These are phyloP conservation scores for Pachydiplax longipennis DNA, from an alignment of 2,888 invertebrate genomes.

Conservation along the genomic window DNA sequence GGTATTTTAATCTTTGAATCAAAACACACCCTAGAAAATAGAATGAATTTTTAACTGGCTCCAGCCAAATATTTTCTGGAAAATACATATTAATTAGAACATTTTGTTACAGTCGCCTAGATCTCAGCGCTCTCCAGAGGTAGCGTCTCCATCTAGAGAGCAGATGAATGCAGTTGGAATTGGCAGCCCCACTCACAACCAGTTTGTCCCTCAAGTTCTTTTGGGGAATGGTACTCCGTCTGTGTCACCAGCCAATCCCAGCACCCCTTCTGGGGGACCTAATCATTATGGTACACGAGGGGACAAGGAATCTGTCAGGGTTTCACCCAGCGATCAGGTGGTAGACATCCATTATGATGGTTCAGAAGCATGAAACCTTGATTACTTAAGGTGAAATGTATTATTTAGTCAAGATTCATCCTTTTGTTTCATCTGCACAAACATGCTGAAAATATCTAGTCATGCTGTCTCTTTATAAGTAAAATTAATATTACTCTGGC, in stretches of 20 bases:
- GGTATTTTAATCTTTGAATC: neutral
- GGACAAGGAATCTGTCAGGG: neutral
- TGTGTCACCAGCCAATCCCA: neutral
- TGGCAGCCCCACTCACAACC: neutral
- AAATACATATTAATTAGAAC: neutral
- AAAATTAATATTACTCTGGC: neutral
- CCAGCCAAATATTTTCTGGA: neutral
- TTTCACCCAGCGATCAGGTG: neutral
- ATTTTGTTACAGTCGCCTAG: neutral
- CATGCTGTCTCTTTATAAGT: neutral
- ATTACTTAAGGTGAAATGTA: neutral
- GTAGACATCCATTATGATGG: neutral
- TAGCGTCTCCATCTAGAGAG: neutral
- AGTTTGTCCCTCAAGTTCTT: constrained; percentile 22
- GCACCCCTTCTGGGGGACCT: neutral
- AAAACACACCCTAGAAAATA: too few species aligned
- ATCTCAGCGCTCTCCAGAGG: neutral
- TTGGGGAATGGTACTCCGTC: neutral
- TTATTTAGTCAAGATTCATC: neutral
- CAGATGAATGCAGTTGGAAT: neutral
- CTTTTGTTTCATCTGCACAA: neutral
- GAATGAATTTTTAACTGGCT: too few species aligned
- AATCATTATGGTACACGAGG: constrained; percentile 1
- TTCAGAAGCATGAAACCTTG: neutral
- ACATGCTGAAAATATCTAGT: neutral